A percentile compares a stretch with the other conserved stretches of the same genome.
Conservation (phyloP, 2,113 vertebrate genomes). For the Elaphurus davidianus region DNA sequence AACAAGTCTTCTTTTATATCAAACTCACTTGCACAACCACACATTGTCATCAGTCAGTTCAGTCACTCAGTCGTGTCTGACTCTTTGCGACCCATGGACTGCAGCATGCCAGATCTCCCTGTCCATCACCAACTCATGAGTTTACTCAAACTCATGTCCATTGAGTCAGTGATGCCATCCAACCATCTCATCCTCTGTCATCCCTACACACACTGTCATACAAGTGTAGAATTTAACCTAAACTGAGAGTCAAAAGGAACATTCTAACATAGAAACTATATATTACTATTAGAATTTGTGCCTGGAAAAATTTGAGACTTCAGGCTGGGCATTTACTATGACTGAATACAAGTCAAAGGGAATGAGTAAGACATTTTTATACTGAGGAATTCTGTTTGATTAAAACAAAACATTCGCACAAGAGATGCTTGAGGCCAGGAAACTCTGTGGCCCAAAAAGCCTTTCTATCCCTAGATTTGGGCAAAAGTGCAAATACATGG, state of each 20-base stretch:
- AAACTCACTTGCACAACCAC: not conserved
- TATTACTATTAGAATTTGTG: not conserved
- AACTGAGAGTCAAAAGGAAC: not conserved
- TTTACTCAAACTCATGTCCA: not conserved
- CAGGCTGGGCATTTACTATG: not conserved
- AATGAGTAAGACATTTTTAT: not conserved
- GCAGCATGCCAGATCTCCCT: not conserved
- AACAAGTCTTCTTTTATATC: not conserved
- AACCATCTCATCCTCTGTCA: not conserved
- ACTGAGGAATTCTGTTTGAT: not conserved
- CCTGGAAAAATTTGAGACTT: not conserved
- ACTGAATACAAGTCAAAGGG: not conserved
- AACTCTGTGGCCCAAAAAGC: not conserved
- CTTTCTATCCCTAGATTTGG: not conserved
- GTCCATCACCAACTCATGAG: not conserved
- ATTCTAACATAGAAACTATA: not conserved
- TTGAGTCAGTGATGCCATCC: not conserved
- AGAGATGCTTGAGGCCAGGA: constrained; percentile 21
- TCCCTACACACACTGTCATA: not conserved
- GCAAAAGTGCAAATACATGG: not conserved
- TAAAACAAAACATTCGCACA: constrained; percentile 30
- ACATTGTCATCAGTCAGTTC: not conserved
- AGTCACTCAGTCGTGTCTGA: not conserved
- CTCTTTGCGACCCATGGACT: not conserved
- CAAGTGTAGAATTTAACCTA: not conserved